These are phyloP conservation scores for Frieseomelitta varia DNA, from an alignment of 1,140 invertebrate genomes.

Conservation along the genomic window DNA sequence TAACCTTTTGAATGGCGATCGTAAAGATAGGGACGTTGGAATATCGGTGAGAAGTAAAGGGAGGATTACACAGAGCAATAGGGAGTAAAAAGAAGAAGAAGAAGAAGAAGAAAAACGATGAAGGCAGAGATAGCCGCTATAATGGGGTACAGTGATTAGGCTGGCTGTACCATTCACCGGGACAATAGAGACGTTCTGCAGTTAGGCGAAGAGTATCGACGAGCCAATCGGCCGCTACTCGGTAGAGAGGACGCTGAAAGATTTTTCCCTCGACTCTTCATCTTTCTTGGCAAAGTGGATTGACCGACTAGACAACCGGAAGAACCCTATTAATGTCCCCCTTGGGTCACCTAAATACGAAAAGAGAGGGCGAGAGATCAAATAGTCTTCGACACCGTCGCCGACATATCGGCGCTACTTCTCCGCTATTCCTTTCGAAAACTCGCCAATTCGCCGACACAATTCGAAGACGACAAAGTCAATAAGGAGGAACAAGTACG, in stretches of 20 bases:
- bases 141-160: constrained; percentile 74
- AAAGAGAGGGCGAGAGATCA: not conserved
- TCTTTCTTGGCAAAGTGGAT: constrained; percentile 66
- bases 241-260: constrained; percentile 50
- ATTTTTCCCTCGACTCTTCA: constrained; percentile 64
- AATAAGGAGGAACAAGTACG: not conserved
- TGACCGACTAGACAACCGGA: constrained; percentile 56
- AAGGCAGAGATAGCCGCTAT: constrained; percentile 58
- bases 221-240: constrained; percentile 68
- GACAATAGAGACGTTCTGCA: constrained; percentile 67
- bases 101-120: constrained; percentile 16
- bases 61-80: not conserved
- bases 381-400: constrained; percentile 30
- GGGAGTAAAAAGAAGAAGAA: not conserved
- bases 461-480: not conserved
- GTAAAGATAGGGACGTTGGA: constrained; percentile 53
- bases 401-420: not conserved
- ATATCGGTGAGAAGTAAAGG: constrained; percentile 15
- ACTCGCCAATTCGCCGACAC: not conserved
- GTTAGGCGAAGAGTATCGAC: constrained; percentile 60
- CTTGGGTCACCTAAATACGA: constrained; percentile 24
- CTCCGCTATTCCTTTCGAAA: not conserved
- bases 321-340: constrained; percentile 53
- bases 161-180: constrained; percentile 66
- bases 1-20: constrained; percentile 67